Evolutionary conservation across 2,888 invertebrate genomes (phyloP), one percentile per base, ranked within the genome.

Genomic region (Morpho achilles): DNA sequence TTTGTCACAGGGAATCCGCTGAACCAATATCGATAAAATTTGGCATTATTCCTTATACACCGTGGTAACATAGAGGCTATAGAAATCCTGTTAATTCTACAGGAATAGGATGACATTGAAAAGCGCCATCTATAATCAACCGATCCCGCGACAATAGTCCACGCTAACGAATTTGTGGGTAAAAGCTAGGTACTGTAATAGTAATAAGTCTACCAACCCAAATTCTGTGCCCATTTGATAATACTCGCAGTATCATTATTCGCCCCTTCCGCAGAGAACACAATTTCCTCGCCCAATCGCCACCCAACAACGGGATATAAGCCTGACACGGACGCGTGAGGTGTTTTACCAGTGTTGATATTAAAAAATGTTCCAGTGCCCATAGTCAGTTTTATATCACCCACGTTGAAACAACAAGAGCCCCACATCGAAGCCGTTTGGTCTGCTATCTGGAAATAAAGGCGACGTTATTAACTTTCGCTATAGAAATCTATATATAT

Each of bases 241-340:
- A 97, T 92, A 2, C 95, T 94, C 0, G 98, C 98, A 0, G 97
- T 96, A 76, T 99, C 98, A 67, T 96, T 95, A 7, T 96, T 95
- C 0, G 95, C 92, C 0, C 97, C 98, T 81, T 99, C 99, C 0
- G 95, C 95, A 44, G 96, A 91, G 78, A 94, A 98, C 0, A 93
- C 87, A 47, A 88, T 61, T 56, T 91, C 90, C 0, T 79, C 60
- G 0, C 84, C 85, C n/a, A 87, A 62, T 50, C 79, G 69, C 98
- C 99, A 99, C 0, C 95, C 98, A 43, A 99, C 95, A 32, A 99
- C 84, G 0, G 99, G 99, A 84, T 98, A 98, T 44, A 98, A 91
- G 0, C 98, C 98, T 55, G 94, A 93, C 5, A 96, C 85, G 50
- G 96, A 96, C 0, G 97, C 95, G 74, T 96, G 96, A 0, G 97